These are phyloP conservation scores for Paguma larvata DNA, from an alignment of 2,797 vertebrate species.

Conservation along the genomic window DNA sequence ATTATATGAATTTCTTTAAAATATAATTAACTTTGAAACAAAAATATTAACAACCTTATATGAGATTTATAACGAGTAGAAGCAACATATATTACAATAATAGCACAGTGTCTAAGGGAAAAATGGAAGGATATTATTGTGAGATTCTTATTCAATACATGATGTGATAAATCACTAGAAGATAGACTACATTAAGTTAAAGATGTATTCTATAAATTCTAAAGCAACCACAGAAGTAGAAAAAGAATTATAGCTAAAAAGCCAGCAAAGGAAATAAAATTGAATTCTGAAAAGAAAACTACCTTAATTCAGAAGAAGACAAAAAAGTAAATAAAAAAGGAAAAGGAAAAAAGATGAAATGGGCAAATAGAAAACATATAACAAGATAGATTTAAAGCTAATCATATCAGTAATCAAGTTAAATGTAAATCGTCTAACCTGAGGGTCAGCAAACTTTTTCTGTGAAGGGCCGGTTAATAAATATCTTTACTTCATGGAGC, in stretches of 20 bases:
- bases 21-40: background rate
- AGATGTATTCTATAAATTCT: background rate
- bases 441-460: background rate
- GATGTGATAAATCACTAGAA: background rate
- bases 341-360: background rate
- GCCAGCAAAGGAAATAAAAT: background rate
- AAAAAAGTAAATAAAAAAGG: background rate
- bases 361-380: background rate
- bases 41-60: background rate
- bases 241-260: conserved; percentile 14
- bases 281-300: background rate
- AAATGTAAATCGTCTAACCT: conserved; percentile 24
- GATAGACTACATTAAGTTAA: background rate
- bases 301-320: background rate
- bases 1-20: conserved; percentile 34
- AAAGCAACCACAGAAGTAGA: background rate
- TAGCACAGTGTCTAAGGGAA: background rate
- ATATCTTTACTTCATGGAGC: conserved; percentile 14
- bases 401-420: background rate
- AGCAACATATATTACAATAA: background rate
- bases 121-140: background rate
- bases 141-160: background rate
- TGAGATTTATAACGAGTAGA: background rate
- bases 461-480: background rate
- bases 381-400: conserved; percentile 30